Base-by-base conservation (phyloP, 2,888 invertebrate species). In the Cancer borealis region DNA sequence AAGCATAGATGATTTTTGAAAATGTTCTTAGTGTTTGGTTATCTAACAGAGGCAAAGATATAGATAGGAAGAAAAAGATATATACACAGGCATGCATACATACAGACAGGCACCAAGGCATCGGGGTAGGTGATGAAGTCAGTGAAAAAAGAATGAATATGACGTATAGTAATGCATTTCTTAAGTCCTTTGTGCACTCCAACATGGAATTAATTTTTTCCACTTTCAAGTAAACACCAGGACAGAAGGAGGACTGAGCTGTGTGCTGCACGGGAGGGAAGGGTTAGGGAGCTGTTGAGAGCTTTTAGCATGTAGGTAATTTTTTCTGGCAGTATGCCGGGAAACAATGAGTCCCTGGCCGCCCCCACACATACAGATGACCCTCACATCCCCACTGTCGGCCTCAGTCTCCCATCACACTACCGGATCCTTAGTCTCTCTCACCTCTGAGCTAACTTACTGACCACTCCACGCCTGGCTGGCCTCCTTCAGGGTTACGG, bases 241-340 rank as follows among this genome's bases (percentile, higher is more conserved):
- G 39, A 17, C 10, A 12, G 84, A 39, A 39, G 84, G 10, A 6
- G 60, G 60, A 17, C 21, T 21, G 60, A 17, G 60, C 21, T 21
- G 60, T 60, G 60, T 21, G 60, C 21, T 10, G 60, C 60, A 21
- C 21, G 84, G 84, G 84, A 84, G 84, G 39, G 30, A 39, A 39
- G 14, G 84, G 84, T 39, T n/a, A 26, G 84, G 39, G 17, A 12
- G 84, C 39, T 3, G 84, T 84, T 10, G 39, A 39, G 84, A 84
- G 84, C 84, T 84, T 84, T 84, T 84, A 84, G 84, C 84, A 84
- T 30, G 84, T 12, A 39, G 17, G 39, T 84, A 84, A 73, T 84
- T 84, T 39, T 39, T 84, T 30, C 84, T 14, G 8, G 26, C 73
- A 8, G 8, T 26, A 73, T 73, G 73, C n/a, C 84, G 21, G 84